These are phyloP conservation scores for Dendroctonus ponderosae DNA, from an alignment of 1,140 invertebrate genomes.

Conservation along the genomic window DNA sequence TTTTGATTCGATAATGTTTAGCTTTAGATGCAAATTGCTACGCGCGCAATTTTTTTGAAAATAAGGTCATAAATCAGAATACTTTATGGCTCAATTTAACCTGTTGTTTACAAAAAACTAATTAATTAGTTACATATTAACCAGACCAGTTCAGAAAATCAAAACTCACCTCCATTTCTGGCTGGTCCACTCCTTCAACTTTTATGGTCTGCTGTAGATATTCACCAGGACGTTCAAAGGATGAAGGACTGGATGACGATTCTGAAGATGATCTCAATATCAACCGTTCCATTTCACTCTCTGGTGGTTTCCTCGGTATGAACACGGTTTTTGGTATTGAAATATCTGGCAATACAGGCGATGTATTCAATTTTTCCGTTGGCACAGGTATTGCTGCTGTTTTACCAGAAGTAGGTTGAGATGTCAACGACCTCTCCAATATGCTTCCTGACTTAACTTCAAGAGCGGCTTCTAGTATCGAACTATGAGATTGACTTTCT, in stretches of 20 bases:
- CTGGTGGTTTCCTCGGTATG: slow-evolving; percentile 44
- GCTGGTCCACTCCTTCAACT: slow-evolving; percentile 36
- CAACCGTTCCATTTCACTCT: slow-evolving; percentile 37
- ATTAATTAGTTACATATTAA: neutral
- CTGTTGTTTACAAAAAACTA: no score
- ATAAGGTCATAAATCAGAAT: no score
- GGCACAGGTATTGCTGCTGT: slow-evolving; percentile 5
- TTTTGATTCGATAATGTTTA: no score
- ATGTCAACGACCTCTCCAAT: slow-evolving; percentile 47
- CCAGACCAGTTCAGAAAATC: no score
- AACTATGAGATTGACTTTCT: slow-evolving; percentile 39
- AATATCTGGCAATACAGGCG: slow-evolving; percentile 27
- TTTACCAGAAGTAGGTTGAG: slow-evolving; percentile 39
- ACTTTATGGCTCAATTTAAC: no score
- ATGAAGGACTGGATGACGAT: slow-evolving; percentile 39
- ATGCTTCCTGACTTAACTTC: slow-evolving; percentile 46
- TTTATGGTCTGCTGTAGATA: slow-evolving; percentile 41
- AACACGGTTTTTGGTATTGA: slow-evolving; percentile 40
- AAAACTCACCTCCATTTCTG: slow-evolving; percentile 30
- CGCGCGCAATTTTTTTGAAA: no score
- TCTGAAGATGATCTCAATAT: slow-evolving; percentile 39
- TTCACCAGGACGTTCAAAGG: slow-evolving; percentile 40
- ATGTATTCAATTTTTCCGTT: slow-evolving; percentile 29
- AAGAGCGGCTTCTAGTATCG: slow-evolving; percentile 47
- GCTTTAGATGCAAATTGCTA: no score